Conservation (phyloP, 2,797 vertebrate genomes). For the Phalanger gymnotis region DNA sequence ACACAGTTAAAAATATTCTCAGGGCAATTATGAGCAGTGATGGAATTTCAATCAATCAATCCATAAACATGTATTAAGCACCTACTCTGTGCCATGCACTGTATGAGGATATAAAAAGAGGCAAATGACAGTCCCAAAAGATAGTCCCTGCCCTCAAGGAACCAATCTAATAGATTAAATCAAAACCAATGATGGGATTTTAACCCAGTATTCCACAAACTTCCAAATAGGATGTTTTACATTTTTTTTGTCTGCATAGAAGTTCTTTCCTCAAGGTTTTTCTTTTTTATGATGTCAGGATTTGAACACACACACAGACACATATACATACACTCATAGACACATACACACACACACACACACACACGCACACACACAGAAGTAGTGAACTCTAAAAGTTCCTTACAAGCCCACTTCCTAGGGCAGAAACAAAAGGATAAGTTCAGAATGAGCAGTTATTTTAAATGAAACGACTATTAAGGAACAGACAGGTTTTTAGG, state of each 20-base stretch:
- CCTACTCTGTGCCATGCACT: slow-evolving; percentile 16
- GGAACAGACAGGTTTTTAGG: background rate
- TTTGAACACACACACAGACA: slow-evolving; percentile 30
- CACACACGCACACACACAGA: slow-evolving; percentile 35
- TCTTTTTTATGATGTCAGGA: slow-evolving; percentile 42
- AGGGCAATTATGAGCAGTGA: background rate
- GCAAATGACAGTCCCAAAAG: background rate
- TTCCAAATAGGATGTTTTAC: slow-evolving; percentile 35
- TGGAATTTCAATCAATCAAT: background rate
- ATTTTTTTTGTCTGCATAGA: slow-evolving; percentile 50
- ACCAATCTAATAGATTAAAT: background rate
- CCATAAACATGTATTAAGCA: slow-evolving; percentile 15
- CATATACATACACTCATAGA: slow-evolving; percentile 22
- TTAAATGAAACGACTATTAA: slow-evolving; percentile 43
- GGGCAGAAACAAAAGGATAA: background rate
- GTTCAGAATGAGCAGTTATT: background rate
- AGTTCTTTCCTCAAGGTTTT: slow-evolving; percentile 43
- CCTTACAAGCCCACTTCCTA: slow-evolving; percentile 32
- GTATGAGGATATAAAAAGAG: background rate
- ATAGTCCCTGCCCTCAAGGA: too few relatives aligned
- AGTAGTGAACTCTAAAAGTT: slow-evolving; percentile 26
- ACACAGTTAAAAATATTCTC: too few relatives aligned
- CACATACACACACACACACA: too few relatives aligned
- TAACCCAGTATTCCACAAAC: background rate
- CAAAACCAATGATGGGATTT: background rate